These are phyloP conservation scores for Notothenia rossii DNA, from an alignment of 2,113 vertebrate genomes.

Conservation along the genomic window DNA sequence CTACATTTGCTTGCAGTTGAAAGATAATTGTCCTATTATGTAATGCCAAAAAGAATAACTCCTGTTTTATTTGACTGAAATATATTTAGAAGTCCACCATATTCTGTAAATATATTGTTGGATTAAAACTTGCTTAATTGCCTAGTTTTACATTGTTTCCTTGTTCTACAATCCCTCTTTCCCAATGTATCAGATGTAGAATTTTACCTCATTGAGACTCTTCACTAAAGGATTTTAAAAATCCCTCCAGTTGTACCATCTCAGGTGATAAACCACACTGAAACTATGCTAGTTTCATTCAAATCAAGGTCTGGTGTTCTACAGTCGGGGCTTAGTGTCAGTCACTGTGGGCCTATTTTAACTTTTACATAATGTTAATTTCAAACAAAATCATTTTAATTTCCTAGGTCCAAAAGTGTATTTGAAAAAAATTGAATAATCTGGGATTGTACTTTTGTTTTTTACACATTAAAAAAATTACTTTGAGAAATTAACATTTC, in stretches of 20 bases:
- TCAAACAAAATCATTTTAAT: slow-evolving; percentile 1
- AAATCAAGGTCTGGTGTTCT: too few relatives aligned
- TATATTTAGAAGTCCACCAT: neutral
- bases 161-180: neutral
- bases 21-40: neutral
- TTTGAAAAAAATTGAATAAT: neutral
- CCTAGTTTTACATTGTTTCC: neutral
- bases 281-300: neutral
- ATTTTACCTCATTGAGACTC: too few relatives aligned
- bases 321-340: too few relatives aligned
- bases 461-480: slow-evolving; percentile 15
- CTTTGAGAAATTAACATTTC: neutral
- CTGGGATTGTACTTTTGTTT: neutral
- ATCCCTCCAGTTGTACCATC: neutral
- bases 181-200: neutral
- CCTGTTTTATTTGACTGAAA: neutral
- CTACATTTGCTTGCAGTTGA: neutral
- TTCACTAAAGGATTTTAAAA: neutral
- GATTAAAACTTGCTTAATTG: neutral
- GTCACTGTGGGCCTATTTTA: too few relatives aligned
- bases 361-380: neutral
- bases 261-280: neutral
- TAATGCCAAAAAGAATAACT: neutral
- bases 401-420: neutral
- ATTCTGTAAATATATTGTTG: neutral